phyloP scores from a whole-genome alignment of 2,888 invertebrate species.

The Chrysolina oricalcia region DNA sequence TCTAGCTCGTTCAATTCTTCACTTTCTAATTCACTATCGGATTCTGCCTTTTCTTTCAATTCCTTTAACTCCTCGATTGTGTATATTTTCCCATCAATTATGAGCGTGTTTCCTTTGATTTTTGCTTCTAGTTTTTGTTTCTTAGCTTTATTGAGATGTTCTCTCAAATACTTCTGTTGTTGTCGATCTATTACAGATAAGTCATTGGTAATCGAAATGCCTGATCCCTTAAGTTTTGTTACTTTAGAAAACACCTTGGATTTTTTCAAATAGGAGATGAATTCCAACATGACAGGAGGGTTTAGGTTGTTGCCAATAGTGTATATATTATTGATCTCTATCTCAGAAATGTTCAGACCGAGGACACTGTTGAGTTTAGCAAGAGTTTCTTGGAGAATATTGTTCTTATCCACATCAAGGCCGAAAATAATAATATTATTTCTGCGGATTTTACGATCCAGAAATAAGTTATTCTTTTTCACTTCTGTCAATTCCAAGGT shows the following conservation, averaged over 20 bases:
- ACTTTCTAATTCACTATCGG: too few species aligned
- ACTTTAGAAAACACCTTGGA: slow-evolving; percentile 12
- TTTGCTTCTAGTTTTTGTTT: too few species aligned
- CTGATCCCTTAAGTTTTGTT: too few species aligned
- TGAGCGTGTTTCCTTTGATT: too few species aligned
- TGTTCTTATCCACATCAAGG: neutral
- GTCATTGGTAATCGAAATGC: slow-evolving; percentile 17
- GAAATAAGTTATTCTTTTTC: neutral
- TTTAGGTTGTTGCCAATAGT: neutral
- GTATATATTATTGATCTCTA: slow-evolving; percentile 7
- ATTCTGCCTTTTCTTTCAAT: too few species aligned
- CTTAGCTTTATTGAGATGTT: too few species aligned
- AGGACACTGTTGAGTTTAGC: slow-evolving; percentile 6
- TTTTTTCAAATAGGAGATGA: slow-evolving; percentile 6
- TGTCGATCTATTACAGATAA: neutral
- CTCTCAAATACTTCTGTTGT: too few species aligned
- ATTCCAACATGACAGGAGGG: slow-evolving; percentile 5
- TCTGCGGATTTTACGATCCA: slow-evolving; percentile 10
- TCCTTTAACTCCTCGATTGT: too few species aligned
- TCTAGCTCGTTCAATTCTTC: too few species aligned
- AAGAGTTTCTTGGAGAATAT: slow-evolving; percentile 13
- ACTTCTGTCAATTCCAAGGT: slow-evolving; percentile 5
- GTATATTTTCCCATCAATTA: too few species aligned
- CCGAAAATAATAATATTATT: slow-evolving; percentile 24
- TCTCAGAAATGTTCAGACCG: slow-evolving; percentile 3